These are phyloP conservation scores for Eurytoma californica DNA, from an alignment of 2,888 invertebrate genomes.

Conservation along the genomic window DNA sequence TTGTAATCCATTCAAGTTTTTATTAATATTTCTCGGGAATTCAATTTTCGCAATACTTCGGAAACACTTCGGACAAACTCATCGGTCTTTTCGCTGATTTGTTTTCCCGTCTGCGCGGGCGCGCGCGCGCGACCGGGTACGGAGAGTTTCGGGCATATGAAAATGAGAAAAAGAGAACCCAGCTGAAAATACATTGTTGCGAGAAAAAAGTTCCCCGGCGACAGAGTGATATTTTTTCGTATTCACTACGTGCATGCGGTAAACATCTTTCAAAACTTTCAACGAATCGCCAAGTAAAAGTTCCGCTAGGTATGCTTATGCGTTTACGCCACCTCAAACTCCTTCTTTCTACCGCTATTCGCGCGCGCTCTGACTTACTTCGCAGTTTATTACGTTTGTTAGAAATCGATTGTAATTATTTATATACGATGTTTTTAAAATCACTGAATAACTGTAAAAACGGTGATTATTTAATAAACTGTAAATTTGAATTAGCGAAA, in stretches of 20 bases:
- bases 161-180: conserved; percentile 30
- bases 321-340: background rate
- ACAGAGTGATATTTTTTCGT: conserved; percentile 49
- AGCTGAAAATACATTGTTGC: conserved; percentile 32
- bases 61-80: conserved; percentile 44
- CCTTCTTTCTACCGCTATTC: background rate
- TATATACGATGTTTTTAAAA: too few species aligned
- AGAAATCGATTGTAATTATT: too few species aligned
- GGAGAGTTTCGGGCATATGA: conserved; percentile 17
- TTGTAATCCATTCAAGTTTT: conserved; percentile 35
- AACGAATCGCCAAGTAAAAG: conserved; percentile 28
- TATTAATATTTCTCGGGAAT: conserved; percentile 51
- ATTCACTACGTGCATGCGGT: conserved; percentile 36
- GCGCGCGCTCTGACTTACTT: background rate
- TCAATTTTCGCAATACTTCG: conserved; percentile 33
- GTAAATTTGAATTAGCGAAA: too few species aligned
- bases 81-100: conserved; percentile 49
- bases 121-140: background rate
- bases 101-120: conserved; percentile 12
- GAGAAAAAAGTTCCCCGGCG: conserved; percentile 33
- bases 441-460: too few species aligned
- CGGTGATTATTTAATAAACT: too few species aligned
- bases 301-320: conserved; percentile 10
- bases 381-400: too few species aligned
- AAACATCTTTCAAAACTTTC: conserved; percentile 50